These are phyloP conservation scores for Boloria euphrosyne DNA, from an alignment of 2,888 invertebrate genomes.

Conservation along the genomic window DNA sequence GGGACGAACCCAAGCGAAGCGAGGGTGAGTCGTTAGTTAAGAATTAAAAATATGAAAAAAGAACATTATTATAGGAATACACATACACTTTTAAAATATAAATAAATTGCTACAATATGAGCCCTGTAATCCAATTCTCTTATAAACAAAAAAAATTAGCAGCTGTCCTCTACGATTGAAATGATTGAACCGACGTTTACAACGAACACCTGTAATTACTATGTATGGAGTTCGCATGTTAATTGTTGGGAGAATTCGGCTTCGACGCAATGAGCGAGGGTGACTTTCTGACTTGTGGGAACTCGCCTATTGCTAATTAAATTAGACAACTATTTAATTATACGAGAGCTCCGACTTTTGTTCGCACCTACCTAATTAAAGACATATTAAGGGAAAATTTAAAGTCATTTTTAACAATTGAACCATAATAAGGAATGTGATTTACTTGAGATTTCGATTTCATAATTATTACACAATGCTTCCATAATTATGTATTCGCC, in stretches of 20 bases:
- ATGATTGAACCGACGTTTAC: constrained; percentile 54
- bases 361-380: constrained; percentile 46
- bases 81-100: too few species aligned
- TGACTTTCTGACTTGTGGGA: constrained; percentile 77
- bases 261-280: constrained; percentile 64
- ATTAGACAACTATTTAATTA: constrained; percentile 79
- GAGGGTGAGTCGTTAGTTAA: too few species aligned
- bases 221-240: constrained; percentile 56
- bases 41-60: too few species aligned
- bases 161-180: constrained; percentile 41
- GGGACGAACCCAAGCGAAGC: too few species aligned
- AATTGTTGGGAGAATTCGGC: constrained; percentile 75
- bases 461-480: constrained; percentile 10
- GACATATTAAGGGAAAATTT: constrained; percentile 25
- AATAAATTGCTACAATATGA: too few species aligned
- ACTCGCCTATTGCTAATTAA: constrained; percentile 79
- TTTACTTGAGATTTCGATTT: constrained; percentile 22
- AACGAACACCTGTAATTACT: constrained; percentile 44
- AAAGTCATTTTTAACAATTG: constrained; percentile 22
- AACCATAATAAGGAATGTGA: constrained; percentile 25
- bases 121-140: too few species aligned
- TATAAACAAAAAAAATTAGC: constrained; percentile 14
- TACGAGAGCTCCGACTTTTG: constrained; percentile 56
- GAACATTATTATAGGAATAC: too few species aligned
- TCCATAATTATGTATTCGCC: constrained; percentile 11